Conservation (phyloP, 2,113 vertebrate genomes). For the Nyctereutes procyonoides region DNA sequence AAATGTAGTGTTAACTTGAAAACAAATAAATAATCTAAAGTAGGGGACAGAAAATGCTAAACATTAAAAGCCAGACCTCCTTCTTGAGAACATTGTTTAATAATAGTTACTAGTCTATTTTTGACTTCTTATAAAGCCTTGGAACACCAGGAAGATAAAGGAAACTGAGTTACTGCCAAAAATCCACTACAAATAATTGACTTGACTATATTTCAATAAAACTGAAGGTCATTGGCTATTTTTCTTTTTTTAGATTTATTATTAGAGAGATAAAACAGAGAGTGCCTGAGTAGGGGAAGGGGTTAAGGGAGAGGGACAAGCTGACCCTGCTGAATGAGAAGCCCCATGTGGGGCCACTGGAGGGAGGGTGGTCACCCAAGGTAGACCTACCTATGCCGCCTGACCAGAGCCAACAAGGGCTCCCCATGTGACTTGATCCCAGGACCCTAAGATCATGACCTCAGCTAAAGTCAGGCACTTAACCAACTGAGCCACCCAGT, state of each 20-base stretch:
- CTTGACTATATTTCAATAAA: constrained; percentile 15
- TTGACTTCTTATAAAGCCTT: not conserved
- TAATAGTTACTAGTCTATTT: not conserved
- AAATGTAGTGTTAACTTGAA: constrained; percentile 51
- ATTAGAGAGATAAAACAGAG: not conserved
- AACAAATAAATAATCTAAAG: constrained; percentile 3
- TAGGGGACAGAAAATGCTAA: constrained; percentile 4
- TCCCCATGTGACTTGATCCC: not conserved
- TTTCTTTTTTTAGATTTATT: not conserved
- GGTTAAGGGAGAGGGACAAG: not conserved
- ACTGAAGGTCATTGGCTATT: constrained; percentile 44
- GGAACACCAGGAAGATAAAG: not conserved
- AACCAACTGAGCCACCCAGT: not conserved
- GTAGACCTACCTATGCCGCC: not conserved
- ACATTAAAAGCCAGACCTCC: not conserved
- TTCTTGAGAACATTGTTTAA: not conserved
- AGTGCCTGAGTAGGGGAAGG: not conserved
- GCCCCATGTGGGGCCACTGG: not conserved
- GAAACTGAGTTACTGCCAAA: constrained; percentile 32
- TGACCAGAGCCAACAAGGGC: not conserved
- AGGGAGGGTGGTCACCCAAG: not conserved
- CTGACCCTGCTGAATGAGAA: not conserved
- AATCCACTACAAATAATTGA: constrained; percentile 54
- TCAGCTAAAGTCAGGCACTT: not conserved
- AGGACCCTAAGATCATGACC: not conserved